These are phyloP conservation scores for Diloba caeruleocephala DNA, from an alignment of 2,888 invertebrate genomes.

Conservation along the genomic window DNA sequence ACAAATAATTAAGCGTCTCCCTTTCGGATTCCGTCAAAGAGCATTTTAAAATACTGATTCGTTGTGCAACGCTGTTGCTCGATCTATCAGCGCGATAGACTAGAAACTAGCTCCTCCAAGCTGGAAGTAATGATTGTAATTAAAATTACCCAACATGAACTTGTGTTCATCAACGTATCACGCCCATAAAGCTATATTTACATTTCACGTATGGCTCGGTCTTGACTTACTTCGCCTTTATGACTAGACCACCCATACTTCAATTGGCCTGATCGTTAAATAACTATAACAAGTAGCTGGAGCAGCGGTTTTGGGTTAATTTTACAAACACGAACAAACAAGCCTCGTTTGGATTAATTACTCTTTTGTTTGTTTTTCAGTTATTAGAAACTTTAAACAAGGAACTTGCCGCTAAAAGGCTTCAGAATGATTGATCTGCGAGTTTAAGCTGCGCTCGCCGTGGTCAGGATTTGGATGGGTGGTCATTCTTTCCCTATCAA, in stretches of 20 bases:
- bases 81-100: too few species aligned
- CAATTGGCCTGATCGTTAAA: conserved; percentile 75
- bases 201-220: conserved; percentile 55
- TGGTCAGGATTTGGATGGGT: too few species aligned
- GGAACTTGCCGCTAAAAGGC: too few species aligned
- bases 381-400: conserved; percentile 6
- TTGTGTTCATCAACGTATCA: conserved; percentile 35
- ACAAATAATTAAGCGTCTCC: too few species aligned
- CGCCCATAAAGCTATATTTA: conserved; percentile 70
- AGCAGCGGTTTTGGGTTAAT: conserved; percentile 59
- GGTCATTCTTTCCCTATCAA: too few species aligned
- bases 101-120: too few species aligned
- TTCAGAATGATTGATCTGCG: too few species aligned
- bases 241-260: conserved; percentile 75
- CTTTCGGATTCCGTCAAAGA: too few species aligned
- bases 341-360: conserved; percentile 34
- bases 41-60: too few species aligned
- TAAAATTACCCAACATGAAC: conserved; percentile 27
- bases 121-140: conserved; percentile 6
- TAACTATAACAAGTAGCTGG: conserved; percentile 56
- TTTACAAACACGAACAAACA: conserved; percentile 50
- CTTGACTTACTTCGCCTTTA: conserved; percentile 67
- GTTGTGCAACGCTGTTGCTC: too few species aligned
- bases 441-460: too few species aligned
- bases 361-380: conserved; percentile 47